These are phyloP conservation scores for Gopherus flavomarginatus DNA, from an alignment of 2,113 vertebrate species.

Conservation along the genomic window DNA sequence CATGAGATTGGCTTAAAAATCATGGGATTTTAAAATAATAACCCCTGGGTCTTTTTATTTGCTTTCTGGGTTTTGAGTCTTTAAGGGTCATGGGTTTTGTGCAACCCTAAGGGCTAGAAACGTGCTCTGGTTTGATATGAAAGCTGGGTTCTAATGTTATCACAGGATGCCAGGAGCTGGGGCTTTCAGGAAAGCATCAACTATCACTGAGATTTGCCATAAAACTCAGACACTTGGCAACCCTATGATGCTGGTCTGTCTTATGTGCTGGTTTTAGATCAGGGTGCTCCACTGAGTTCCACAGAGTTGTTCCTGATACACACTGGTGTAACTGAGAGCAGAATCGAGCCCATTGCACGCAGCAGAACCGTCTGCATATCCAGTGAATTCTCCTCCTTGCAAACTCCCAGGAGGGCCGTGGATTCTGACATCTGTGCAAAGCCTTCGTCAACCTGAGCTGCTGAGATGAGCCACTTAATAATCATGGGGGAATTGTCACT, in stretches of 20 bases:
- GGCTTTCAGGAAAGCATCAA: neutral
- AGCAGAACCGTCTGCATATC: neutral
- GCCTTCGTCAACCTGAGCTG: slow-evolving; percentile 52
- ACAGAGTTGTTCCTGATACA: neutral
- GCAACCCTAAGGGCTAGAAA: neutral
- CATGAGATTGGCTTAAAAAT: neutral
- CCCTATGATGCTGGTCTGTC: neutral
- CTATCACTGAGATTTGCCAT: neutral
- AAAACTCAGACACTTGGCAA: neutral
- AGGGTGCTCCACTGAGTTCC: neutral
- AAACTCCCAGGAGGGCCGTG: slow-evolving; percentile 27
- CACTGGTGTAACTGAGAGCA: neutral
- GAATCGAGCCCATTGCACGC: neutral
- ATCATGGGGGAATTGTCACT: slow-evolving; percentile 63
- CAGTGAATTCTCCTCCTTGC: slow-evolving; percentile 3
- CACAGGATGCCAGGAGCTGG: neutral
- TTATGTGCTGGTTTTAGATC: neutral
- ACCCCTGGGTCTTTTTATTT: neutral
- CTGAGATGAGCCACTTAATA: slow-evolving; percentile 66
- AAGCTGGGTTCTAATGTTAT: neutral
- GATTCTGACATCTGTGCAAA: slow-evolving; percentile 64
- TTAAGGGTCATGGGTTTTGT: neutral
- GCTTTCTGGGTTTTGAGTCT: neutral
- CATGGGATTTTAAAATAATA: neutral
- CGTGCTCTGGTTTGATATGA: neutral